phyloP scores from a whole-genome alignment of 1,140 invertebrate species.

The Plectrocnemia conspersa region DNA sequence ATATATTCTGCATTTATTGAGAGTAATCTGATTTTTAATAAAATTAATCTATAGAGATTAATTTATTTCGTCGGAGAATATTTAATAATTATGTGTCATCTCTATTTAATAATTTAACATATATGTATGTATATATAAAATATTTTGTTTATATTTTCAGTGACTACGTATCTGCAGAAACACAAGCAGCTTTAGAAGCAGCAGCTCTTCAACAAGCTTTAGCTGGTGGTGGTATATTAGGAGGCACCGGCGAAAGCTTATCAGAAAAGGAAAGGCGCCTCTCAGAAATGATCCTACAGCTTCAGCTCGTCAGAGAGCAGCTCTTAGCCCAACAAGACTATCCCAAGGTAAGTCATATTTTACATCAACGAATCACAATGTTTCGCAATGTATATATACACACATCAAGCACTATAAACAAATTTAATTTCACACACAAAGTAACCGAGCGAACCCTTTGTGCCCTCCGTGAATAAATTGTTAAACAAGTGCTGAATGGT shows the following conservation, averaged over 20 bases:
- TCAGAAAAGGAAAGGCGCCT: slow-evolving; percentile 72
- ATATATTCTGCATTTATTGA: too few relatives aligned
- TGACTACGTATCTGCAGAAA: slow-evolving; percentile 23
- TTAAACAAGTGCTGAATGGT: slow-evolving; percentile 29
- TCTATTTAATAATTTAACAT: too few relatives aligned
- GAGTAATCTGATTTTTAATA: too few relatives aligned
- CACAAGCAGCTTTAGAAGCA: slow-evolving; percentile 49
- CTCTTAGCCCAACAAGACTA: slow-evolving; percentile 60
- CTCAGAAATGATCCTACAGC: slow-evolving; percentile 76
- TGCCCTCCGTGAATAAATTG: slow-evolving; percentile 26
- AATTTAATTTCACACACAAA: not conserved
- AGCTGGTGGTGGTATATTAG: slow-evolving; percentile 60
- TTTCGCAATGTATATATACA: not conserved
- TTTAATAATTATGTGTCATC: too few relatives aligned
- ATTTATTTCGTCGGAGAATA: too few relatives aligned
- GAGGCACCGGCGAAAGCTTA: slow-evolving; percentile 59
- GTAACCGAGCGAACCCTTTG: slow-evolving; percentile 6
- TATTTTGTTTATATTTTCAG: slow-evolving; percentile 28
- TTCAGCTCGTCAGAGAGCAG: slow-evolving; percentile 75
- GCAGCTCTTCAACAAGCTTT: slow-evolving; percentile 67
- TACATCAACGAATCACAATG: slow-evolving; percentile 1
- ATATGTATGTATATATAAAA: too few relatives aligned
- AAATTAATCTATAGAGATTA: too few relatives aligned
- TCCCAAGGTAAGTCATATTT: slow-evolving; percentile 41
- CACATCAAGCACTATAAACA: not conserved